phyloP scores from a whole-genome alignment of 1,140 invertebrate species.

The Lineus longissimus region DNA sequence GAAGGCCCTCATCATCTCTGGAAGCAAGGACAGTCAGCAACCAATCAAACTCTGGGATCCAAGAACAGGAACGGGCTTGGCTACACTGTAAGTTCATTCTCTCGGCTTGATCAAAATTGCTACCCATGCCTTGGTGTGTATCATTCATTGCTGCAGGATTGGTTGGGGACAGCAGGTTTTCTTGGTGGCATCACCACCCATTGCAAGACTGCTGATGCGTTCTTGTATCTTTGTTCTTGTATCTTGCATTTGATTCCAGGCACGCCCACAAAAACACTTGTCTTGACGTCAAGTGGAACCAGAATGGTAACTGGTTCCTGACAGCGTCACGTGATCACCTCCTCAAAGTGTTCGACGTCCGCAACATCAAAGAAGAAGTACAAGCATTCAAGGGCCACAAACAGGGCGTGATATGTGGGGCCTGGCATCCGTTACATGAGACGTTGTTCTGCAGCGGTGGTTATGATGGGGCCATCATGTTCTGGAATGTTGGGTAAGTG shows the following conservation, averaged over 20 bases:
- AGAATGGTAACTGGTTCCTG: constrained; percentile 99
- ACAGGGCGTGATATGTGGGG: constrained; percentile 89
- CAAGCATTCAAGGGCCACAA: constrained; percentile 98
- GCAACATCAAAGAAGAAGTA: constrained; percentile 87
- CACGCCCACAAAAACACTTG: constrained; percentile 99
- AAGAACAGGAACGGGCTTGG: constrained; percentile 76
- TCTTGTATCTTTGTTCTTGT: no score
- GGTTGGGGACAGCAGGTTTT: no score
- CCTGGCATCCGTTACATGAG: constrained; percentile 98
- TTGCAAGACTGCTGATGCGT: no score
- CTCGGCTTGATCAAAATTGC: no score
- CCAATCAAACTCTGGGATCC: constrained; percentile 99
- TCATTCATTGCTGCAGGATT: no score
- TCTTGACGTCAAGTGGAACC: constrained; percentile 98
- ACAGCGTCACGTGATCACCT: constrained; percentile 97
- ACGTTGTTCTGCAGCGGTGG: constrained; percentile 93
- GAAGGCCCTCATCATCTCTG: constrained; percentile 93
- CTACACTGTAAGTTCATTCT: constrained; percentile 59
- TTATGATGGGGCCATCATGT: constrained; percentile 94
- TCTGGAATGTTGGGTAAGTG: constrained; percentile 95
- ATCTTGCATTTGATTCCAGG: constrained; percentile 53
- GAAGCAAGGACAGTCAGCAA: constrained; percentile 99
- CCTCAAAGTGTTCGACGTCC: constrained; percentile 95
- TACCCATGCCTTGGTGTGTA: constrained; percentile 6
- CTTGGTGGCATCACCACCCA: no score